Base-by-base conservation (phyloP, 2,888 invertebrate genomes). In the Parasteatoda lunata region DNA sequence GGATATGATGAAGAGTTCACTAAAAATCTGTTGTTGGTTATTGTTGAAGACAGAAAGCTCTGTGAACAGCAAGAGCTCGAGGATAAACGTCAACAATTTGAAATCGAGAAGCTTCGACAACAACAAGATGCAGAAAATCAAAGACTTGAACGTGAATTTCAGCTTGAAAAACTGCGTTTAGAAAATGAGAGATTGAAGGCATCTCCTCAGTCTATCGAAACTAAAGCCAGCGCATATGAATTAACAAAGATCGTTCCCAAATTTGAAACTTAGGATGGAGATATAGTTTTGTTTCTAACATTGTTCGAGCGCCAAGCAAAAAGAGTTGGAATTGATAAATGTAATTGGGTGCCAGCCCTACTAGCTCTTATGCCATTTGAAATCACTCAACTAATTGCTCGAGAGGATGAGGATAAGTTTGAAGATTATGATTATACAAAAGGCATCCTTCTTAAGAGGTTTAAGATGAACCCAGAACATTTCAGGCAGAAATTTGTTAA, bases 231-330 rank as follows among this genome's bases (percentile, higher is more conserved):
- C n/a, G 30, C 30, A 3, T 66, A 66, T 66, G 66, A 66, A 6
- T 66, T 66, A n/a, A 66, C 66, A 13, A 66, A 66, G 30, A 30
- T 66, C 30, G 66, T 66, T 7, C 66, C n/a, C 3, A 66, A 66
- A 13, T 66, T 66, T 66, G 66, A 66, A 66, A 66, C 30, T n/a
- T 4, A 66, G 30, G 66, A 66, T 66, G 66, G 66, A 30, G 66
- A 66, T 30, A 66, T 66, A 66, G 66, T 66, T 11, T 66, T 66
- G 66, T 13, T 66, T n/a, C 30, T 66, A 13, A 66, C 66, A n/a
- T 66, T n/a, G 30, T 66, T 66, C 66, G 3, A 66, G n/a, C 7
- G 66, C n/a, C 66, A 66, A 30, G 66, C 66, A 30, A 30, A 13
- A 66, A 66, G 66, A 66, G 3, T 66, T 66, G 30, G n/a, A n/a